Evolutionary conservation across 2,113 vertebrate genomes (phyloP), one percentile per base, ranked within the genome.

Genomic region (Eubucco bourcierii): DNA sequence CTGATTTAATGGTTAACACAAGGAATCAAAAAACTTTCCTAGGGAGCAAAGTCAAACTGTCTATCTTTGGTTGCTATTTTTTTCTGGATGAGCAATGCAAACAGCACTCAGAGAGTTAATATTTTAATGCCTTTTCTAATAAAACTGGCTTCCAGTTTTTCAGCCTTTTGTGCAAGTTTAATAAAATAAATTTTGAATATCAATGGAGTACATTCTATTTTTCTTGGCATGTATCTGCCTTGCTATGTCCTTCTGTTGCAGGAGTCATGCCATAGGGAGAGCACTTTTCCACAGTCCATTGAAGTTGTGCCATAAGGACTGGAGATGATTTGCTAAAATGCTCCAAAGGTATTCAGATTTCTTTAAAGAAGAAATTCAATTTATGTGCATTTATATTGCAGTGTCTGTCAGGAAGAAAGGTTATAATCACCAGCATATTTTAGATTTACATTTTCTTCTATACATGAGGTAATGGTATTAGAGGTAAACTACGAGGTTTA

Each of bases 361-460:
- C 98, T 98, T 99, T 98, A 98, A 98, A 98, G 98, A 98, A 98
- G 98, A 99, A 99, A 99, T 99, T 99, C 98, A 99, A 99, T 99
- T 99, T 99, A 99, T 99, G 98, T 99, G 98, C 98, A 98, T 99
- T 99, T 99, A 99, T 99, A 99, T 99, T 99, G 98, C 98, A 98
- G 97, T 98, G 98, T 99, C 98, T 99, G 98, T 99, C 98, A 98
- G 98, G 98, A 98, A 98, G 98, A 98, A 98, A 99, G 98, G 98
- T 98, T 98, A 98, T 99, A 99, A 99, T 99, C 98, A 98, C 98
- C 98, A 98, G 98, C 98, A 98, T 98, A 98, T 98, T 98, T 97
- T 63, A 98, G 97, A 98, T 98, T 98, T 98, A 97, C 96, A 98
- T 98, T 98, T 98, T 98, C 97, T 98, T 97, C 97, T 97, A 95